phyloP scores from a whole-genome alignment of 2,797 vertebrate species.

The Enoplosus armatus region DNA sequence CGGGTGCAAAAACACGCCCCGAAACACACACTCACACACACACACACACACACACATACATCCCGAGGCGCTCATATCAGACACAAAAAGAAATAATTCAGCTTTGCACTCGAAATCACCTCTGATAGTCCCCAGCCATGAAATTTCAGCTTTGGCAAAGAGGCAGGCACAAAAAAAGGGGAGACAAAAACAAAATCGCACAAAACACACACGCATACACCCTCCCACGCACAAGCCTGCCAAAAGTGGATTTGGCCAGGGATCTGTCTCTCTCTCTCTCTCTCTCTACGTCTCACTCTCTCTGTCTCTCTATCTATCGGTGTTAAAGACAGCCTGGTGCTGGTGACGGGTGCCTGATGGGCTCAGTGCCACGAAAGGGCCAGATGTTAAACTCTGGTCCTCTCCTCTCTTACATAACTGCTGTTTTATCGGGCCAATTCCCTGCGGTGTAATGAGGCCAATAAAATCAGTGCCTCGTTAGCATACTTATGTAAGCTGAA shows the following conservation, averaged over 20 bases:
- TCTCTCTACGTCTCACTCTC: constrained; percentile 12
- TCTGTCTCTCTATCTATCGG: constrained; percentile 26
- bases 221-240: constrained; percentile 48
- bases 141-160: constrained; percentile 79
- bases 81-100: constrained; percentile 77
- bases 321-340: constrained; percentile 31
- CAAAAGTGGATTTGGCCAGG: constrained; percentile 63
- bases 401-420: constrained; percentile 70
- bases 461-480: constrained; percentile 80
- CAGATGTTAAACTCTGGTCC: constrained; percentile 77
- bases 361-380: constrained; percentile 59
- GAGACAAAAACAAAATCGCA: constrained; percentile 64
- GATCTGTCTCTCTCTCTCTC: constrained; percentile 35
- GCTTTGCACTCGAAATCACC: constrained; percentile 79
- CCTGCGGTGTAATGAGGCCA: constrained; percentile 78
- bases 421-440: constrained; percentile 67
- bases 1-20: constrained; percentile 1
- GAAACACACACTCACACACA: constrained; percentile 14
- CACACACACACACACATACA: constrained; percentile 16
- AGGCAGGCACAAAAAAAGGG: constrained; percentile 42
- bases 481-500: constrained; percentile 85
- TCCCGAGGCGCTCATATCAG: constrained; percentile 69
- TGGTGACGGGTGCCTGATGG: constrained; percentile 53
- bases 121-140: constrained; percentile 73
- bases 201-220: constrained; percentile 44